These are phyloP conservation scores for Caenorhabditis remanei DNA, from an alignment of 1,140 invertebrate genomes.

Conservation along the genomic window DNA sequence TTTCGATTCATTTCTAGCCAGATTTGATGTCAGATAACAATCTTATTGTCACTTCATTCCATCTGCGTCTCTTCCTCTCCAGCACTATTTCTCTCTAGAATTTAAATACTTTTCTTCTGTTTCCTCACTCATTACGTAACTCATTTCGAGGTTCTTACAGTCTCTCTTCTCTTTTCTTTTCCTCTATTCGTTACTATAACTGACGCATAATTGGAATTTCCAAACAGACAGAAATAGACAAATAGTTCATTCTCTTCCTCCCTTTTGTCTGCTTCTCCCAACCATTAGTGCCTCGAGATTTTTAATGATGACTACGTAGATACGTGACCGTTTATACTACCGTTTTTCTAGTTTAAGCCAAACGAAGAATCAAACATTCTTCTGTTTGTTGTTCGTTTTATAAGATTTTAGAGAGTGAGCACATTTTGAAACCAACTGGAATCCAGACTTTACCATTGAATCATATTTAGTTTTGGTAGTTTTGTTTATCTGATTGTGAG, in stretches of 20 bases:
- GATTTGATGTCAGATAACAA: not conserved
- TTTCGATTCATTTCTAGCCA: not conserved
- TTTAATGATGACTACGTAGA: not conserved
- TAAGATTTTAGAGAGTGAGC: too few species aligned
- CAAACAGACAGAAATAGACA: not conserved
- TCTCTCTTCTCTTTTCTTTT: not conserved
- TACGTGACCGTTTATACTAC: too few species aligned
- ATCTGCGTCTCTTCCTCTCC: conserved; percentile 8
- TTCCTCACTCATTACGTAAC: conserved; percentile 5
- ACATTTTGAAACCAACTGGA: too few species aligned
- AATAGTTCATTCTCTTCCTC: not conserved
- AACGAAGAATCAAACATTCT: not conserved
- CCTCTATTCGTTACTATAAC: not conserved
- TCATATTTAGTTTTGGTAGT: too few species aligned
- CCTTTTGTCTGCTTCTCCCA: not conserved
- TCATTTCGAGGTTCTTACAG: not conserved
- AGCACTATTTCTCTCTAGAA: not conserved
- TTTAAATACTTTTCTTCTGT: not conserved
- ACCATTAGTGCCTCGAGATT: conserved; percentile 33
- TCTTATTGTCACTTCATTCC: conserved; percentile 8
- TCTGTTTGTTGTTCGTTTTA: not conserved
- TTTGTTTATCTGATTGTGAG: too few species aligned
- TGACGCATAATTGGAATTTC: conserved; percentile 55
- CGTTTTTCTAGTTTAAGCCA: too few species aligned
- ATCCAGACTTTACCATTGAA: too few species aligned